Conservation (phyloP, 2,113 vertebrate species). For the Gavia stellata region DNA sequence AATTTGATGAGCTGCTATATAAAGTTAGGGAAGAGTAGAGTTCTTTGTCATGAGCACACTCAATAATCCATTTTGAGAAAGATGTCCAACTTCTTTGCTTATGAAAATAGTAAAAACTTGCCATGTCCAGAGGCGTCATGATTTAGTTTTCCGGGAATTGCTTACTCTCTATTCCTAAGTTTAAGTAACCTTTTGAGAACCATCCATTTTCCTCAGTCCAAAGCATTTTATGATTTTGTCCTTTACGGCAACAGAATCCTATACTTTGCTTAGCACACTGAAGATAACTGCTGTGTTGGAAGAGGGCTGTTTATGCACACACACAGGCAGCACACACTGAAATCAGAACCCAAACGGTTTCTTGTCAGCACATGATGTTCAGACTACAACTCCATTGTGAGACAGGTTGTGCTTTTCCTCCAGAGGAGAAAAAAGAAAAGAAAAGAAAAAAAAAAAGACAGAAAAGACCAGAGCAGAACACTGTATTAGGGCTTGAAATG, state of each 20-base stretch:
- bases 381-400: not conserved
- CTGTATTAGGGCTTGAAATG: conserved; percentile 13
- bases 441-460: not conserved
- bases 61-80: not conserved
- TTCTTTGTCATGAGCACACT: not conserved
- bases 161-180: not conserved
- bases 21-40: not conserved
- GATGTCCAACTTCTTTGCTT: not conserved
- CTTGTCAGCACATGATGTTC: not conserved
- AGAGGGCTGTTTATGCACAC: not conserved
- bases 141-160: not conserved
- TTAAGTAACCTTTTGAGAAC: not conserved
- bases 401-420: not conserved
- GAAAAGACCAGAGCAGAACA: not conserved
- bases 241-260: not conserved
- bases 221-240: not conserved
- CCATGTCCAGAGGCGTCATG: not conserved
- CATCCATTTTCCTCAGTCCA: not conserved
- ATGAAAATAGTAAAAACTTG: not conserved
- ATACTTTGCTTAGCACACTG: not conserved
- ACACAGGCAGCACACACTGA: not conserved
- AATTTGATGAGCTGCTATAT: not conserved
- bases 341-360: not conserved
- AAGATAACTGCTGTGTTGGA: not conserved
- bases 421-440: not conserved